A percentile compares a stretch with the other conserved stretches of the same genome.
Evolutionary conservation across 2,113 vertebrate genomes (phyloP).

Genomic region (Bambusicola thoracicus): DNA sequence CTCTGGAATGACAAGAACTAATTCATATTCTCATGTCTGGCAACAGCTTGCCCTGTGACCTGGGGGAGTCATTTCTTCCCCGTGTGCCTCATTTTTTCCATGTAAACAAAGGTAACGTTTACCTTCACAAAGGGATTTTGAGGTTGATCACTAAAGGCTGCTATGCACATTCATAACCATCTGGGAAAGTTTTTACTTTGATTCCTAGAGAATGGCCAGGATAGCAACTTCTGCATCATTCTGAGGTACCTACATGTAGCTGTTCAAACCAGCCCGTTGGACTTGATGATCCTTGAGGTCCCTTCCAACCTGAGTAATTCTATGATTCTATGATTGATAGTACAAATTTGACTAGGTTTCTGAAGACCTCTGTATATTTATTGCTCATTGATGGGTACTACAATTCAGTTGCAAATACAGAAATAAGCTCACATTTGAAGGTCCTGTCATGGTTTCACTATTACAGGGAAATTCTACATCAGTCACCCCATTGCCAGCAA

Average conservation of each 20-base stretch:
- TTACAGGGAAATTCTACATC: neutral
- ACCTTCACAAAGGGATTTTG: neutral
- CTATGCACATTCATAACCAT: neutral
- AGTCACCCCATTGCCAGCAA: rapidly evolving
- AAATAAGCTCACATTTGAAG: neutral
- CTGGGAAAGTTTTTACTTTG: slow-evolving; percentile 5
- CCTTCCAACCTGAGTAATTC: too few species aligned
- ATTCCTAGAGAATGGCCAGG: slow-evolving; percentile 25
- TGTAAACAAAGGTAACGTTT: neutral
- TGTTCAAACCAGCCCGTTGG: neutral
- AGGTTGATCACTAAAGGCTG: neutral
- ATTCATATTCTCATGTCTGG: neutral
- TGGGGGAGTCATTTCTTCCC: rapidly evolving
- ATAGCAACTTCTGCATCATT: neutral
- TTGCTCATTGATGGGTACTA: neutral
- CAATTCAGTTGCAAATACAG: neutral
- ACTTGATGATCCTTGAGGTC: too few species aligned
- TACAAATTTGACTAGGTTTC: neutral
- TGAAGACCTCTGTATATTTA: neutral
- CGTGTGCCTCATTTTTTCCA: neutral
- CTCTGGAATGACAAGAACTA: neutral
- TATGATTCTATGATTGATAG: too few species aligned
- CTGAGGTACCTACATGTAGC: neutral
- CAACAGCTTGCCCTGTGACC: neutral
- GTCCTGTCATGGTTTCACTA: neutral